Conservation (phyloP, 2,113 vertebrate species). For the Uria lomvia region DNA sequence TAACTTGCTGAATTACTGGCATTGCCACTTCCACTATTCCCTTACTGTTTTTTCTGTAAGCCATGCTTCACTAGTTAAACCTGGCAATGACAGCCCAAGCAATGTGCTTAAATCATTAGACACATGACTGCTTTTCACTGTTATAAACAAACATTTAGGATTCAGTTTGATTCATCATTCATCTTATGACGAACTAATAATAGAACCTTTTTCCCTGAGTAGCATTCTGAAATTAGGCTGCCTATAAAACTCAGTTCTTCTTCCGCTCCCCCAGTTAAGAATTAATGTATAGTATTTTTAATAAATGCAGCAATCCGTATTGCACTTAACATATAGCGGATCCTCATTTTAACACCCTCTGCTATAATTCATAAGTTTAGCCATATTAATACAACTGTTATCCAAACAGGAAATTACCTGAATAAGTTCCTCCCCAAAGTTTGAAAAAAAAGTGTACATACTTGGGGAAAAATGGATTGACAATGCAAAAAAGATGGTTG, state of each 20-base stretch:
- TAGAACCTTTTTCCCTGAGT: conserved; percentile 24
- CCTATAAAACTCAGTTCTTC: neutral
- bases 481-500: neutral
- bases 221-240: conserved; percentile 40
- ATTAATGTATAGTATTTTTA: neutral
- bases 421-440: neutral
- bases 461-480: neutral
- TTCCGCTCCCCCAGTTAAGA: neutral
- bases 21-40: neutral
- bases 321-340: neutral
- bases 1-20: neutral
- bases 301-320: neutral
- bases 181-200: conserved; percentile 58
- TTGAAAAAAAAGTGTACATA: neutral
- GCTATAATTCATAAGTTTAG: neutral
- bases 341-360: neutral
- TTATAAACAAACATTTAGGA: conserved; percentile 36
- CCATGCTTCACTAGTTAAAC: neutral
- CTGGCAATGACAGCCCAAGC: neutral
- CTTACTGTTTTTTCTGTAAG: neutral
- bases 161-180: conserved; percentile 43
- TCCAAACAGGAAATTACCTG: neutral
- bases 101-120: neutral
- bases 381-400: neutral
- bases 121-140: conserved; percentile 33